Evolutionary conservation across 2,888 invertebrate species (phyloP).

Genomic region (Orgyia antiqua): DNA sequence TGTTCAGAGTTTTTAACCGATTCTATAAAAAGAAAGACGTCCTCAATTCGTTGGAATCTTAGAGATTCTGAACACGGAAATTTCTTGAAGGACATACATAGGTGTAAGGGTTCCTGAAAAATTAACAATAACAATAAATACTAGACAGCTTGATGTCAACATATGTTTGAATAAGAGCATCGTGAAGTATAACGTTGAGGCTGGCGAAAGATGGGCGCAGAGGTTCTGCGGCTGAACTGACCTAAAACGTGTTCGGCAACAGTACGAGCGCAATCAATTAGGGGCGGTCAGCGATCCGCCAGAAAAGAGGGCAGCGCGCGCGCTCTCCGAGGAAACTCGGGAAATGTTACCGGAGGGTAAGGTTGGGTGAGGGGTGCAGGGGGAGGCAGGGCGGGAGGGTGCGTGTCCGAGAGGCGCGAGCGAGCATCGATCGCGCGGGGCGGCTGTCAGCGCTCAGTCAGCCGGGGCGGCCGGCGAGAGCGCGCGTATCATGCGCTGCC

Average conservation of each 20-base stretch:
- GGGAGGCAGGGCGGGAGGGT: conserved; percentile 60
- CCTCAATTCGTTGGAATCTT: no score
- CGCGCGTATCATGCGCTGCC: conserved; percentile 76
- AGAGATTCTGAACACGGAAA: no score
- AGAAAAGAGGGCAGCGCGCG: conserved; percentile 77
- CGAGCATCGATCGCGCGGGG: conserved; percentile 58
- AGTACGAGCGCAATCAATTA: conserved; percentile 73
- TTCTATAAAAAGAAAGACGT: no score
- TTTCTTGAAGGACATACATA: no score
- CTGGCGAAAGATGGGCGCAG: conserved; percentile 32
- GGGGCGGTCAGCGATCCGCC: conserved; percentile 75
- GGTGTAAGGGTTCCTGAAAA: no score
- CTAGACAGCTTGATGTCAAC: no score
- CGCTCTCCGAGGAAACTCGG: conserved; percentile 77
- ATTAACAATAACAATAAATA: no score
- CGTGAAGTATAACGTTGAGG: no score
- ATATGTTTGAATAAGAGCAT: no score
- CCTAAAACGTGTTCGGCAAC: conserved; percentile 73
- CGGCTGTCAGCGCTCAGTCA: conserved; percentile 64
- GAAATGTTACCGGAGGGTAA: conserved; percentile 41
- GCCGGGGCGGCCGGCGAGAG: conserved; percentile 77
- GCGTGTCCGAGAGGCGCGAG: conserved; percentile 56
- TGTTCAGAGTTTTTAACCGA: no score
- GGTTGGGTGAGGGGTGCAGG: conserved; percentile 32
- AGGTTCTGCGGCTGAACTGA: conserved; percentile 66